Evolutionary conservation across 2,797 vertebrate species (phyloP), one percentile per base, ranked within the genome.

Genomic region (Hemibagrus guttatus): DNA sequence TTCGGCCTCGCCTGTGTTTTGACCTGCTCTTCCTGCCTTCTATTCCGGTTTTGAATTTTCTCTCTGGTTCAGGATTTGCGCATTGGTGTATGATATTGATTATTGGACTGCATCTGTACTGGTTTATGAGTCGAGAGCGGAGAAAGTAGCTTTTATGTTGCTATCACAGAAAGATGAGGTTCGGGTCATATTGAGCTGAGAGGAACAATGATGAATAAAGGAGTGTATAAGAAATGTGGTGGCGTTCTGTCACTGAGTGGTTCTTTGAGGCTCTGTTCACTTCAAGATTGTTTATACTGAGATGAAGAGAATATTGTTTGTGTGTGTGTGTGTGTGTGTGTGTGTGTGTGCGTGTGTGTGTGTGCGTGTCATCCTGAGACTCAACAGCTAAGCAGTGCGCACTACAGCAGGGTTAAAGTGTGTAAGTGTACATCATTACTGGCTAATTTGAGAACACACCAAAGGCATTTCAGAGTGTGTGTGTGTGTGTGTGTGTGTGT

Each of bases 361-460:
- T 63, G 23, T n/a, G 31, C n/a, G 56, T 63, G 76, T 42, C 4
- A 3, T 46, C 58, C 58, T 63, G 26, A 61, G 54, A 80, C 35
- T 81, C 58, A 63, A 17, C 63, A 6, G 35, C 79, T 81, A 63
- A n/a, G 56, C 49, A 64, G 39, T 28, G 39, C 6, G 0, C 59
- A 63, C 23, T 16, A 16, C 6, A n/a, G 79, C 23, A 64, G 79
- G 58, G 35, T 63, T 63, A 61, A 81, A 46, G 23, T 63, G 35
- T 61, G 14, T 16, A 81, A 9, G 58, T 63, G 12, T 63, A 81
- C 58, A 81, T 63, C 58, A 61, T 81, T 81, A 81, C 35, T 63
- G 78, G 78, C 58, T 81, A 81, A 81, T 81, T 63, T 63, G 7
- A 63, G 58, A 81, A 63, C 78, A 81, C 58, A 81, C 78, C 26